Evolutionary conservation across 2,888 invertebrate species (phyloP), one percentile per base, ranked within the genome.

Genomic region (Strigamia crassipes): DNA sequence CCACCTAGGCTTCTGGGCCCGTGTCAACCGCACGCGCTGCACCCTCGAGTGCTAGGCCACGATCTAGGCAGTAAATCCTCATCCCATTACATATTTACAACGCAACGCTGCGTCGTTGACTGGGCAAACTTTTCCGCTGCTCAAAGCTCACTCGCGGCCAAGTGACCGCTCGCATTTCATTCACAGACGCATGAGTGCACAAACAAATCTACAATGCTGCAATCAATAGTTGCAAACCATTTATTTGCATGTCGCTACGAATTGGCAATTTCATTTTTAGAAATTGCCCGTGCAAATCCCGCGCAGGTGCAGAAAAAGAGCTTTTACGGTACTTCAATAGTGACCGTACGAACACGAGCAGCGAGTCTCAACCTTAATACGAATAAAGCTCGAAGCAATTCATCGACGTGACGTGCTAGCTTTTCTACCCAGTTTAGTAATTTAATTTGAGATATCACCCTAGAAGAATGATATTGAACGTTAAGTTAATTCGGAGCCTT

Each of bases 401-500:
- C 66, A 66, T 66, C 27, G 66, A 27, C 8, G 12, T 15, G 66
- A 27, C 23, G 66, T 27, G 66, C 66, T 23, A 27, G 66, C 66
- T n/a, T 27, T 66, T 66, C 66, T 13, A 66, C 13, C 27, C 66
- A 66, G 66, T 66, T 31, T 23, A 27, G 66, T 66, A 66, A 66
- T 66, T 27, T 66, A 66, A 66, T 66, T 66, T 66, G 66, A 66
- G 66, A 66, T 27, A 66, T 66, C 66, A 66, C 9, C 66, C 66
- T 27, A 66, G 66, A 66, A 66, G 66, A 66, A 10, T 66, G 66
- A 66, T 66, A 66, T 66, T 66, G 66, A 66, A 66, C 66, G 66
- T 66, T 66, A 66, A 66, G 13, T 66, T 66, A 27, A 66, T 66
- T 66, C 66, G 5, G 2, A 3, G 66, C 23, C 66, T 66, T 66